Percentiles rank a stretch among this genome's conserved stretches.
These are phyloP conservation scores for Ceryle rudis DNA, from an alignment of 2,797 vertebrate species.

Conservation along the genomic window DNA sequence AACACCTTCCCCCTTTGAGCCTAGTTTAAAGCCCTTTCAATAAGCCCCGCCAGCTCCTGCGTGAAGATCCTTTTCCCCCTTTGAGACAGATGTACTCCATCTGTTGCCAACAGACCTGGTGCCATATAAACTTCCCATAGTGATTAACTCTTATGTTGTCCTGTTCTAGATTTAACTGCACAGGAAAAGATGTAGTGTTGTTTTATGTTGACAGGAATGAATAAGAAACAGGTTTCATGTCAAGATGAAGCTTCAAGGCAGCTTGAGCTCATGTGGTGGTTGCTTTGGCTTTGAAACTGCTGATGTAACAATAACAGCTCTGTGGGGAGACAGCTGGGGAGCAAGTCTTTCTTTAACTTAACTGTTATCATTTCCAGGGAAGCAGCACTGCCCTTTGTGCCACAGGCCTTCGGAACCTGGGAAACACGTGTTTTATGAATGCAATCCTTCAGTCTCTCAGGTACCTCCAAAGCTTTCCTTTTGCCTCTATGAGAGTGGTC, in stretches of 20 bases:
- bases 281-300: neutral
- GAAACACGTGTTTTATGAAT: constrained; percentile 99
- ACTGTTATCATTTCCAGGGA: constrained; percentile 78
- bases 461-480: constrained; percentile 71
- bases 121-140: too few relatives aligned
- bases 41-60: too few relatives aligned
- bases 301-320: neutral
- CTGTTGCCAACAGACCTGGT: too few relatives aligned
- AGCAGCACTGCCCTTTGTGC: constrained; percentile 86
- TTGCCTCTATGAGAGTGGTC: neutral
- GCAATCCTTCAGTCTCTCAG: constrained; percentile 98
- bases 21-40: too few relatives aligned
- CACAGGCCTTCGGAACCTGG: constrained; percentile 94
- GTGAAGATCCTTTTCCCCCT: too few relatives aligned
- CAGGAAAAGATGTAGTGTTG: neutral
- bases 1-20: too few relatives aligned
- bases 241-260: neutral
- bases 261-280: neutral
- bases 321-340: neutral
- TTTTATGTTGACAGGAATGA: neutral
- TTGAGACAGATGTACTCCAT: too few relatives aligned
- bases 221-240: neutral
- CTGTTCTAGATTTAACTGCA: neutral
- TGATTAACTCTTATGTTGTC: neutral
- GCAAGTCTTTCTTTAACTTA: neutral